phyloP scores from a whole-genome alignment of 2,888 invertebrate species.

The Timema cristinae region DNA sequence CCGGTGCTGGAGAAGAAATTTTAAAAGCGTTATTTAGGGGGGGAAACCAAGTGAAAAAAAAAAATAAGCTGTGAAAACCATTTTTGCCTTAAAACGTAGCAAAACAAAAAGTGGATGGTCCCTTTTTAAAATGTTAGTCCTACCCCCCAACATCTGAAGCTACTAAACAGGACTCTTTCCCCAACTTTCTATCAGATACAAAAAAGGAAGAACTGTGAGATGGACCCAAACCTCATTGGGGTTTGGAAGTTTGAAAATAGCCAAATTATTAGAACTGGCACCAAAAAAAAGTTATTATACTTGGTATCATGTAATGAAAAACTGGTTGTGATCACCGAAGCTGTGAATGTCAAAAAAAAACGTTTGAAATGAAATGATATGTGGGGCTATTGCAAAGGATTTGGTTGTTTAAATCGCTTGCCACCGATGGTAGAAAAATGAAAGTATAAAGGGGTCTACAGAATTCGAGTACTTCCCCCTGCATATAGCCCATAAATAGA shows the following conservation, averaged over 20 bases:
- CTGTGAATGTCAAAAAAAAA: background rate
- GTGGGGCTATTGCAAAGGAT: background rate
- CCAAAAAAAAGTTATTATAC: conserved; percentile 3
- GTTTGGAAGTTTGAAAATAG: conserved; percentile 13
- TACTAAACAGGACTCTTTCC: conserved; percentile 1
- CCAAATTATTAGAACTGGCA: conserved; percentile 6
- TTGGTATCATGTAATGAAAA: conserved; percentile 4
- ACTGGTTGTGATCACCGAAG: conserved; percentile 7
- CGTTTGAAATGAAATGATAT: conserved; percentile 8
- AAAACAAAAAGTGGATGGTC: background rate
- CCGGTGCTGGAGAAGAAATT: background rate
- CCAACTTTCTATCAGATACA: conserved; percentile 7
- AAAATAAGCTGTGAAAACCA: background rate
- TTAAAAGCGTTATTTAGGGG: background rate
- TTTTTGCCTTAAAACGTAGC: conserved; percentile 4
- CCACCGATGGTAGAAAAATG: conserved; percentile 1
- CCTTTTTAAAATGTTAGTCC: conserved; percentile 9
- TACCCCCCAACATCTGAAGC: conserved; percentile 3
- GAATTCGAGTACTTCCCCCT: background rate
- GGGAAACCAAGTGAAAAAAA: background rate
- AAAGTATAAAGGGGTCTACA: background rate
- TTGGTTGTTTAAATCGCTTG: background rate
- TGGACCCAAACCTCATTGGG: background rate
- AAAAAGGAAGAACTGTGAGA: background rate
- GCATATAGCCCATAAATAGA: background rate